Conservation (phyloP, 2,113 vertebrate genomes). For the Sisor rabdophorus region DNA sequence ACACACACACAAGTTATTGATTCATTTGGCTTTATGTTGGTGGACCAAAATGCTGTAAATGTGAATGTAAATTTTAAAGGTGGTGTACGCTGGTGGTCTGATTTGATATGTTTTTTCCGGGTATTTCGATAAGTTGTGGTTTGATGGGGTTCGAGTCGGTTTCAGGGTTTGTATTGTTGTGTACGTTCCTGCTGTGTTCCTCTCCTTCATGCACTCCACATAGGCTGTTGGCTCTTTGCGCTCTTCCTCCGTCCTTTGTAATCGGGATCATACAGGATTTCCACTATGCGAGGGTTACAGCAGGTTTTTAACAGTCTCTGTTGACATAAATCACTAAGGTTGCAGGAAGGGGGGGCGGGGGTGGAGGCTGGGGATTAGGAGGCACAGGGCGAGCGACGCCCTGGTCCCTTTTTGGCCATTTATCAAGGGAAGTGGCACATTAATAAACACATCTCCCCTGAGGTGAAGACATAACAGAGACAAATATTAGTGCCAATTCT, state of each 20-base stretch:
- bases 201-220: not conserved
- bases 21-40: no score
- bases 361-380: not conserved
- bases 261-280: constrained; percentile 8
- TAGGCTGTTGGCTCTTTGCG: not conserved
- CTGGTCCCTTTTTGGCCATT: constrained; percentile 87
- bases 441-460: constrained; percentile 93
- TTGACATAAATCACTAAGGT: constrained; percentile 61
- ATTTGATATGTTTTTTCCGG: no score
- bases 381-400: constrained; percentile 73
- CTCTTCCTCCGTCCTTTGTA: not conserved
- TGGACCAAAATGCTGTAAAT: no score
- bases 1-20: no score
- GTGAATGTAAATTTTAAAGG: no score
- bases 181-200: not conserved
- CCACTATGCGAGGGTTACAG: not conserved
- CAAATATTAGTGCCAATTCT: constrained; percentile 80
- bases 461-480: constrained; percentile 84
- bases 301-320: constrained; percentile 26
- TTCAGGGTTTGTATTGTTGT: no score
- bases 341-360: constrained; percentile 60
- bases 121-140: no score
- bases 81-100: no score
- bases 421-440: constrained; percentile 85
- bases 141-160: no score